These are phyloP conservation scores for Melipona beecheii DNA, from an alignment of 2,888 invertebrate genomes.

Conservation along the genomic window DNA sequence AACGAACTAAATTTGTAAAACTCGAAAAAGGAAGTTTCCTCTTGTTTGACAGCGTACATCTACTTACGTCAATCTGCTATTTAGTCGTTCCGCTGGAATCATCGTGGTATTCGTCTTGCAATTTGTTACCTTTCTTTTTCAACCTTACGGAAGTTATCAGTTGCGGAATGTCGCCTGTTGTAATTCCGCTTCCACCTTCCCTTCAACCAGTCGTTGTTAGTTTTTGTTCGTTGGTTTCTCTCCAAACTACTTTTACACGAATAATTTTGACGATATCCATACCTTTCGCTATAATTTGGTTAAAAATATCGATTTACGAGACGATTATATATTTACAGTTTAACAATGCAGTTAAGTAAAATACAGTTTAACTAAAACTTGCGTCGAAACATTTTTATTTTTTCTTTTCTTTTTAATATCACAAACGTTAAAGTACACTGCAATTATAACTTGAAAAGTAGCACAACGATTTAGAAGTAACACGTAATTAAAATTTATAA, in stretches of 20 bases:
- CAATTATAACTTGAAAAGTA: no score
- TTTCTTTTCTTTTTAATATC: neutral
- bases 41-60: no score
- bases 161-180: conserved; percentile 39
- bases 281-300: conserved; percentile 10
- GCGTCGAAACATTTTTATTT: neutral
- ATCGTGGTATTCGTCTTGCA: neutral
- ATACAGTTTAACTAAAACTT: neutral
- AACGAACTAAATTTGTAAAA: neutral
- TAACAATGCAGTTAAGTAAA: no score
- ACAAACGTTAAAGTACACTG: no score
- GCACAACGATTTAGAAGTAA: no score
- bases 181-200: conserved; percentile 40
- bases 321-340: neutral
- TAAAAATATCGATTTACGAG: neutral
- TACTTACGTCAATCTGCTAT: neutral
- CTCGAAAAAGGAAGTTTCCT: no score
- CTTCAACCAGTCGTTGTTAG: conserved; percentile 20
- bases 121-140: conserved; percentile 14
- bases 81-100: neutral
- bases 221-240: conserved; percentile 5
- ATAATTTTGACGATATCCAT: conserved; percentile 7
- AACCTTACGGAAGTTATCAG: conserved; percentile 17
- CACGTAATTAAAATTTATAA: neutral
- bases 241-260: conserved; percentile 6